phyloP scores from a whole-genome alignment of 2,797 vertebrate species.

The Sternarchorhynchus goeldii region DNA sequence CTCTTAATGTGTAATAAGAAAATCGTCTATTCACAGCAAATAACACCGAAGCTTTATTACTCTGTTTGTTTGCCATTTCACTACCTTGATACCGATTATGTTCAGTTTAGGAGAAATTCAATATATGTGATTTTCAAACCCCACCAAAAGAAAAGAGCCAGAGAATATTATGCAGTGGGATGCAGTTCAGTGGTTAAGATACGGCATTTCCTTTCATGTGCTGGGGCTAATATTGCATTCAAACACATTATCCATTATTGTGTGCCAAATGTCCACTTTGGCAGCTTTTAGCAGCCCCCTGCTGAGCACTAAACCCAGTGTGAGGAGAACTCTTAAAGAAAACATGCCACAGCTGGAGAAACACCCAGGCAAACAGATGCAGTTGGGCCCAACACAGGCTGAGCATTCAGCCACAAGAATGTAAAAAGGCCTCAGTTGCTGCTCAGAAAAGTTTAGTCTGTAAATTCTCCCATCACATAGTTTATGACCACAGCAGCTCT shows the following conservation, averaged over 20 bases:
- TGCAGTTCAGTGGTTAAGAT: conserved; percentile 18
- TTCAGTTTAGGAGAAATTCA: not conserved
- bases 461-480: conserved; percentile 8
- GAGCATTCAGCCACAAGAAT: not conserved
- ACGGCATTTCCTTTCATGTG: conserved; percentile 31
- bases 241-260: conserved; percentile 22
- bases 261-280: conserved; percentile 36
- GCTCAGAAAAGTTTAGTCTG: not conserved
- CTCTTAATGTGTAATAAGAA: conserved; percentile 18
- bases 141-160: conserved; percentile 10
- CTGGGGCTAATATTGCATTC: conserved; percentile 38
- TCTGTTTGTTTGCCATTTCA: conserved; percentile 8
- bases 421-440: conserved; percentile 3
- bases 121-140: not conserved
- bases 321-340: conserved; percentile 34
- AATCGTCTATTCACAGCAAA: not conserved
- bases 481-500: conserved; percentile 1
- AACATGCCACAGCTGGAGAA: conserved; percentile 44
- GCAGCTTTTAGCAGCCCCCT: conserved; percentile 38
- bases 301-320: conserved; percentile 14
- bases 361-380: conserved; percentile 32
- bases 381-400: conserved; percentile 18
- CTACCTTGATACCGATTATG: not conserved
- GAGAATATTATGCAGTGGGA: conserved; percentile 15
- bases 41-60: not conserved